phyloP scores from a whole-genome alignment of 2,113 vertebrate genomes.

The Tyrannus savana region DNA sequence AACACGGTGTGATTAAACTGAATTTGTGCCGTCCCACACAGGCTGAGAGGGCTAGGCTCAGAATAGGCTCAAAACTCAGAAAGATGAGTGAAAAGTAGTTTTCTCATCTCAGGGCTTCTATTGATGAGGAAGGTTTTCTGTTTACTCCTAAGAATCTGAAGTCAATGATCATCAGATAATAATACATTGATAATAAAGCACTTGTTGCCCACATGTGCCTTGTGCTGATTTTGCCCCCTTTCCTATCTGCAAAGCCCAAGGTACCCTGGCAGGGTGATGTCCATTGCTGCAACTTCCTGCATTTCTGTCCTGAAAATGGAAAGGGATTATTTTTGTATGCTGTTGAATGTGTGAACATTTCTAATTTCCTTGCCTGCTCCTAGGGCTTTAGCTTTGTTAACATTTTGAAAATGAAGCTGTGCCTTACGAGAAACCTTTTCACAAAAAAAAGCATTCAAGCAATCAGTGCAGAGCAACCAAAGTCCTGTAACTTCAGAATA shows the following conservation, averaged over 20 bases:
- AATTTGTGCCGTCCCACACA: neutral
- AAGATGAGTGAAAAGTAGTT: neutral
- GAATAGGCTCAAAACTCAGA: neutral
- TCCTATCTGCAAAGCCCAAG: neutral
- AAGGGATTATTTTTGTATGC: neutral
- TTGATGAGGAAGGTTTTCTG: slow-evolving; percentile 21
- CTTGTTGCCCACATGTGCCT: neutral
- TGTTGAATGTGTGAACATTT: neutral
- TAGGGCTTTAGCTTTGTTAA: neutral
- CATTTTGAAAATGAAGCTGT: slow-evolving; percentile 52
- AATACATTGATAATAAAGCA: slow-evolving; percentile 52
- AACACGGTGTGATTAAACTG: neutral
- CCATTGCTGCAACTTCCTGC: neutral
- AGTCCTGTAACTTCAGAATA: neutral
- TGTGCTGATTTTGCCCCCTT: neutral
- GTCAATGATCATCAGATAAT: neutral
- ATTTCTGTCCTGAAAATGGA: neutral
- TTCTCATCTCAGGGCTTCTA: neutral
- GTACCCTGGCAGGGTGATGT: neutral
- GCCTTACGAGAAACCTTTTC: neutral
- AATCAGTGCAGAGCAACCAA: neutral
- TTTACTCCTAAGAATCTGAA: slow-evolving; percentile 2
- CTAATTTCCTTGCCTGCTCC: slow-evolving; percentile 43
- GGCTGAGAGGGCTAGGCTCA: neutral
- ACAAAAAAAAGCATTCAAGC: slow-evolving; percentile 6